These are phyloP conservation scores for Ophion costatus DNA, from an alignment of 2,888 invertebrate species.

Conservation along the genomic window DNA sequence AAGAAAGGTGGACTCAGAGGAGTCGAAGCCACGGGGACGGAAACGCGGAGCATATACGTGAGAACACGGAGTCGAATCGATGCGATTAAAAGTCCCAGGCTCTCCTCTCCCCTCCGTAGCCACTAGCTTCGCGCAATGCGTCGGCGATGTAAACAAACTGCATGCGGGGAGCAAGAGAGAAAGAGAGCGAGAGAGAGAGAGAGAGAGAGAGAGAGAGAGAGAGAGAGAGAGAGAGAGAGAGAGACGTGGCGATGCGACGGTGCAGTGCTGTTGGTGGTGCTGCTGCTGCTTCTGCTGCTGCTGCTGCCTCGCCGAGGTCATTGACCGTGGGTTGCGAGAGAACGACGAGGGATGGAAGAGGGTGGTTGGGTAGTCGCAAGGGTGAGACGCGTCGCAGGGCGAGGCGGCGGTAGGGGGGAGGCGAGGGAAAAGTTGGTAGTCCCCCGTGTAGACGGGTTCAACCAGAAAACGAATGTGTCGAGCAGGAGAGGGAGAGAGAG, in stretches of 20 bases:
- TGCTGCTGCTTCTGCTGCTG: constrained; percentile 74
- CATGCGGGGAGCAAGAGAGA: constrained; percentile 29
- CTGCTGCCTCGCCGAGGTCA: constrained; percentile 79
- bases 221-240: constrained; percentile 22
- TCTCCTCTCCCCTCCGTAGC: no score
- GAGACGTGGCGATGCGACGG: constrained; percentile 51
- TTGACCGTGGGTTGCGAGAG: constrained; percentile 78
- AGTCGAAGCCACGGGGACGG: constrained; percentile 2
- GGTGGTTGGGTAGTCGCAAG: constrained; percentile 58
- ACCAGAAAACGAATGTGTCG: constrained; percentile 32
- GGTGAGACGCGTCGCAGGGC: constrained; percentile 58
- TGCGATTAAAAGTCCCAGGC: constrained; percentile 61
- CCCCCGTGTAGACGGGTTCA: constrained; percentile 45
- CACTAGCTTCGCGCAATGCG: constrained; percentile 35
- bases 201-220: constrained; percentile 11
- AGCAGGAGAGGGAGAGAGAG: constrained; percentile 23
- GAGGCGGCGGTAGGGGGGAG: no score
- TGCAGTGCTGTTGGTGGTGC: constrained; percentile 71
- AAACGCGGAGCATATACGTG: constrained; percentile 17
- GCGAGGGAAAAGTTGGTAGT: constrained; percentile 52
- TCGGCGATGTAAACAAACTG: constrained; percentile 70
- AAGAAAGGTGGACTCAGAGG: constrained; percentile 3
- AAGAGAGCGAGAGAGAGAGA: constrained; percentile 21
- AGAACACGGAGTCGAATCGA: constrained; percentile 56
- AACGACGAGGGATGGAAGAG: constrained; percentile 67